Conservation (phyloP, 2,888 invertebrate species). For the Troides aeacus region DNA sequence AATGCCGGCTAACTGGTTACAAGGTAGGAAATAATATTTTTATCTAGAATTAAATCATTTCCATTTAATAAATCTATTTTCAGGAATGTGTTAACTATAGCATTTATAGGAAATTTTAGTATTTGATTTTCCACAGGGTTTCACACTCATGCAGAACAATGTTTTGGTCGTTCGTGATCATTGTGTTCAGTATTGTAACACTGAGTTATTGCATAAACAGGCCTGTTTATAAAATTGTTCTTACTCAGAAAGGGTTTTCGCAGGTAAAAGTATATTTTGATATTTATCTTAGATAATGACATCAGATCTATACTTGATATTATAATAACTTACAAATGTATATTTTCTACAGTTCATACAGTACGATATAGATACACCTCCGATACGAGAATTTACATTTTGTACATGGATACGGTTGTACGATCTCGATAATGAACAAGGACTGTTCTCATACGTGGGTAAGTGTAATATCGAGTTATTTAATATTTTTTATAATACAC, state of each 20-base stretch:
- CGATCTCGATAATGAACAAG: slow-evolving; percentile 65
- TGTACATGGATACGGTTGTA: slow-evolving; percentile 89
- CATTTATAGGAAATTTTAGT: background rate
- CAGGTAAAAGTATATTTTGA: slow-evolving; percentile 70
- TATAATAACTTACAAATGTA: background rate
- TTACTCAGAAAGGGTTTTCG: slow-evolving; percentile 85
- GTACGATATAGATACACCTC: slow-evolving; percentile 86
- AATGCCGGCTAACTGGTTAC: background rate
- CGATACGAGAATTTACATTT: slow-evolving; percentile 89
- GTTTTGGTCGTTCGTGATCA: slow-evolving; percentile 37
- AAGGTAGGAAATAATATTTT: background rate
- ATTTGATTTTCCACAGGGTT: background rate
- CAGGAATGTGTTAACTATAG: background rate
- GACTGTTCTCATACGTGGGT: slow-evolving; percentile 67
- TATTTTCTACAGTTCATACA: slow-evolving; percentile 73
- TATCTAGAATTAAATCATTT: slow-evolving; percentile 3
- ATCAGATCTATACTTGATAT: background rate
- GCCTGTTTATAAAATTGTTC: slow-evolving; percentile 79
- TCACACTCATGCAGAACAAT: slow-evolving; percentile 5
- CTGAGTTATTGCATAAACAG: slow-evolving; percentile 52
- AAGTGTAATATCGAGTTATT: slow-evolving; percentile 39
- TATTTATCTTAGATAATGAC: background rate
- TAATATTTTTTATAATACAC: background rate
- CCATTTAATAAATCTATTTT: background rate
- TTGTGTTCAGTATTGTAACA: slow-evolving; percentile 40